Evolutionary conservation across 2,113 vertebrate genomes (phyloP).

Genomic region (Poecilia latipinna): DNA sequence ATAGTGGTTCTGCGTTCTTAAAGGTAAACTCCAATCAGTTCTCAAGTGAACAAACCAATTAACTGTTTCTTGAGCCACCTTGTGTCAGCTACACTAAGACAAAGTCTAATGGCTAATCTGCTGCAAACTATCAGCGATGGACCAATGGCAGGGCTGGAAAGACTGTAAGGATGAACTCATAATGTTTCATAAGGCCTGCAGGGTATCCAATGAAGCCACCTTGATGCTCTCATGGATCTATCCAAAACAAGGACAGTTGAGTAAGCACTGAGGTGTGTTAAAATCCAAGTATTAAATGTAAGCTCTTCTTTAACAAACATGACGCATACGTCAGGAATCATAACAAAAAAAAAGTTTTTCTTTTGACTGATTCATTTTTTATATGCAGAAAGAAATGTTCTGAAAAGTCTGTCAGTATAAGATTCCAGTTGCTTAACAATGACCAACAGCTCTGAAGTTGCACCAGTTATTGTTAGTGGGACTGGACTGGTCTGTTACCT

Average conservation of each 20-base stretch:
- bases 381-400: too few relatives aligned
- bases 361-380: not conserved
- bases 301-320: not conserved
- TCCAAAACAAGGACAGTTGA: not conserved
- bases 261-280: not conserved
- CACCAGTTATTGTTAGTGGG: not conserved
- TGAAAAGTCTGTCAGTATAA: not conserved
- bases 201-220: not conserved
- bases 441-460: not conserved
- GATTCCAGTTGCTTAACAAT: not conserved
- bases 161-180: conserved; percentile 28
- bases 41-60: conserved; percentile 40
- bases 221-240: not conserved
- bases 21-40: conserved; percentile 7
- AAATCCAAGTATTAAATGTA: not conserved
- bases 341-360: not conserved
- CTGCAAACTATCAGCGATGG: not conserved
- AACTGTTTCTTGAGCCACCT: conserved; percentile 58
- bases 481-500: not conserved
- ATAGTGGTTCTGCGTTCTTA: not conserved
- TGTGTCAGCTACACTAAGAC: conserved; percentile 41
- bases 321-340: not conserved
- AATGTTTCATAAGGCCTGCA: not conserved
- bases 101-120: conserved; percentile 41
- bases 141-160: conserved; percentile 29